These are phyloP conservation scores for Meleagris gallopavo DNA, from an alignment of 2,113 vertebrate genomes.

Conservation along the genomic window DNA sequence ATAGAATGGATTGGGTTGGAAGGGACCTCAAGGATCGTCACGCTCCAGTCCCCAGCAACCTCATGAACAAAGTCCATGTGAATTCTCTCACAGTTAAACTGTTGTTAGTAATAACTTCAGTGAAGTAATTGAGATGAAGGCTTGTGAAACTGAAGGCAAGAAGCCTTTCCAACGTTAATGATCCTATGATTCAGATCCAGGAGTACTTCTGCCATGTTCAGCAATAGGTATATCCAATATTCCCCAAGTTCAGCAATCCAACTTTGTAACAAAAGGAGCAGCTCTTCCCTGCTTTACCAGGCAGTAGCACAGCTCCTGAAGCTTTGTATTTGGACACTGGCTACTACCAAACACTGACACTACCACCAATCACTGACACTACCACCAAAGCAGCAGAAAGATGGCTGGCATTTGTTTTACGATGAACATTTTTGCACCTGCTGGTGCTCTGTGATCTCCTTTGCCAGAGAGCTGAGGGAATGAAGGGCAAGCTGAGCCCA, in stretches of 20 bases:
- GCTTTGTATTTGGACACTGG: background rate
- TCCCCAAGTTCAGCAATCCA: background rate
- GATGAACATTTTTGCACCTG: too few species aligned
- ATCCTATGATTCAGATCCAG: background rate
- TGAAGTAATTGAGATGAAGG: background rate
- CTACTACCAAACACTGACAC: background rate
- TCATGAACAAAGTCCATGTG: fast-evolving
- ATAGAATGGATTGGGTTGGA: too few species aligned
- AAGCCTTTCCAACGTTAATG: background rate
- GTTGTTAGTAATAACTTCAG: background rate
- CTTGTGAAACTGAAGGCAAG: background rate
- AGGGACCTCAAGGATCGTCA: too few species aligned
- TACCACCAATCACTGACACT: background rate
- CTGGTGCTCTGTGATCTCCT: too few species aligned
- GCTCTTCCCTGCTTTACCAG: background rate
- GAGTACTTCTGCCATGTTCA: background rate
- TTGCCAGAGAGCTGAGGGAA: too few species aligned
- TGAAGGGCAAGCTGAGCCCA: background rate
- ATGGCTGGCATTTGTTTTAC: too few species aligned
- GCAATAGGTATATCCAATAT: background rate
- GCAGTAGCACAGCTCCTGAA: background rate
- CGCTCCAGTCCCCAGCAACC: too few species aligned
- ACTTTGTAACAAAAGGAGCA: background rate
- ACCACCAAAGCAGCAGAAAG: too few species aligned
- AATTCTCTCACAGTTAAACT: fast-evolving